Conservation (phyloP, 2,888 invertebrate genomes). For the Elysia crispata region DNA sequence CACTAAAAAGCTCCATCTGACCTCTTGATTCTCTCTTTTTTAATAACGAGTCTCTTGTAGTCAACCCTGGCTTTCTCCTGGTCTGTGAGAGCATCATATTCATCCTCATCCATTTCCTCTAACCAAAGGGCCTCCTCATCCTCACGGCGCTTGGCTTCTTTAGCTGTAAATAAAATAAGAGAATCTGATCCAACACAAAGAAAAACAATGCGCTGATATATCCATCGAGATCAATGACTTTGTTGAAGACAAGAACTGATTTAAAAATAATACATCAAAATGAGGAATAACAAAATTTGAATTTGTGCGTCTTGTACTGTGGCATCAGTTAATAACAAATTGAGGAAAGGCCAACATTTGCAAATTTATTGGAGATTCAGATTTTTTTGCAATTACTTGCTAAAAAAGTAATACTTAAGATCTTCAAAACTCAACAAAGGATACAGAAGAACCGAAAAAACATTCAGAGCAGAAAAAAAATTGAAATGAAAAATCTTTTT, state of each 20-base stretch:
- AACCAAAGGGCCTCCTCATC: constrained; percentile 70
- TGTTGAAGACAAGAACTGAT: no score
- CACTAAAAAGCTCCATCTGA: constrained; percentile 50
- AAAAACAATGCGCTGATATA: no score
- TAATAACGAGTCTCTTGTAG: constrained; percentile 73
- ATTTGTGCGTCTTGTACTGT: neutral
- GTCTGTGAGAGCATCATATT: constrained; percentile 77
- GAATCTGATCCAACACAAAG: no score
- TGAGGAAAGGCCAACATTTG: no score
- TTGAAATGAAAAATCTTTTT: neutral
- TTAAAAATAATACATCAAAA: neutral
- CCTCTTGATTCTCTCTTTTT: constrained; percentile 75
- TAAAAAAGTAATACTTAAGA: neutral
- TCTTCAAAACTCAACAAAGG: neutral
- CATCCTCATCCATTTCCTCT: constrained; percentile 78
- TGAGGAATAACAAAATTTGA: neutral
- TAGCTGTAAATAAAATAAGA: no score
- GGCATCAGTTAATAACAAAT: no score
- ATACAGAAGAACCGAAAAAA: neutral
- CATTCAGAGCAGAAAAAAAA: neutral
- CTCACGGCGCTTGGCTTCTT: constrained; percentile 59
- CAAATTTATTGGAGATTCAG: no score
- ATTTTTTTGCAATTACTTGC: no score
- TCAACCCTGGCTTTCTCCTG: constrained; percentile 74
- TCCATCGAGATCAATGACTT: no score